Evolutionary conservation across 2,113 vertebrate genomes (phyloP), one percentile per base, ranked within the genome.

Genomic region (Variabilichromis moorii): DNA sequence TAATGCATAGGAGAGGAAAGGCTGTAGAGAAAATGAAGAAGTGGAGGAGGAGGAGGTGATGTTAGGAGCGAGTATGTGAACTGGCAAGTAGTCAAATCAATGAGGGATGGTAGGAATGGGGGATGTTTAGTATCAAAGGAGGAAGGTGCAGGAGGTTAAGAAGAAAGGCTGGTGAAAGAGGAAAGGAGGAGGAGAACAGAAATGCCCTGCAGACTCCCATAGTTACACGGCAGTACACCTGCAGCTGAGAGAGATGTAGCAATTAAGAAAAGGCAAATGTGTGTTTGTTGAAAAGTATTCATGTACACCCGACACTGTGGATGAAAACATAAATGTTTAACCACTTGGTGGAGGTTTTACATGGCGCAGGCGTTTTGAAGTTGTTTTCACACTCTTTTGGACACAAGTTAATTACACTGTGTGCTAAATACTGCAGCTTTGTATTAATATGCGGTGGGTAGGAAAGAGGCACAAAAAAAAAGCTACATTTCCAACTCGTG

Each of bases 31-130:
- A 88, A 87, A 90, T 73, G 88, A 88, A 59, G 21, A 50, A 61
- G 85, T 53, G 81, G 73, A 63, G 84, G 66, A 66, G 80, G 50
- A 73, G 82, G 55, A 61, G 63, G 85, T 28, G 66, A 53, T 84
- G 91, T 86, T 91, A 55, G 86, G 73, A 90, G 35, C 45, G 5
- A 86, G 88, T 86, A 91, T 90, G 87, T 81, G 88, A 91, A 93
- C 90, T 91, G 90, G 90, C 82, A 80, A 90, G 88, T 86, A 91
- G 85, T 93, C 89, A 83, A 92, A 93, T 88, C 87, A 91, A 40
- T 86, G 89, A 94, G 45, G 81, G 86, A 89, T 84, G 76, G 61
- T 89, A 90, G 73, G 82, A 86, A 79, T 51, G 59, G 57, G 50
- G 51, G 28, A 40, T 9, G 55, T 86, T 85, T 33, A 76, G 53